These are phyloP conservation scores for Nesogale talazaci DNA, from an alignment of 2,113 vertebrate species.

Conservation along the genomic window DNA sequence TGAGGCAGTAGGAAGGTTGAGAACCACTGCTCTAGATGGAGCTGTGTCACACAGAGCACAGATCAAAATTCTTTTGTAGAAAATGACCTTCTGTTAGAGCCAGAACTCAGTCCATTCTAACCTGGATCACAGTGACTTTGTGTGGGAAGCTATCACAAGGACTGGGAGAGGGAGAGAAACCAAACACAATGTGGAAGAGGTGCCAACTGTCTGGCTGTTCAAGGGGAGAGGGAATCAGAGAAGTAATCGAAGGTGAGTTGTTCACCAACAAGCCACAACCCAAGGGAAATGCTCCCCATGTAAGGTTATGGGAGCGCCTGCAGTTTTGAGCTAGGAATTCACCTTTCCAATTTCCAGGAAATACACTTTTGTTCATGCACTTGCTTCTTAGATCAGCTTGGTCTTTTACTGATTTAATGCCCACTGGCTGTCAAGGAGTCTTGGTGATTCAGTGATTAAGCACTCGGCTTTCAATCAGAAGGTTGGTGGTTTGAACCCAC, in stretches of 20 bases:
- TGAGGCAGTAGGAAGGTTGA: too few species aligned
- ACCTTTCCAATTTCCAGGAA: neutral
- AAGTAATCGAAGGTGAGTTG: neutral
- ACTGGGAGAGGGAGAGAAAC: neutral
- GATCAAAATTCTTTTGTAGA: conserved; percentile 28
- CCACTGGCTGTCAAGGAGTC: conserved; percentile 28
- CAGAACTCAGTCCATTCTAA: neutral
- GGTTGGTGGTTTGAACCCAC: neutral
- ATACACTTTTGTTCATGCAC: neutral
- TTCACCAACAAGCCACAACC: neutral
- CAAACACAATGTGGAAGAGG: neutral
- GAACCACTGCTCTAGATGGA: neutral
- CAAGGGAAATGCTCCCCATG: neutral
- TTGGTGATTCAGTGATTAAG: neutral
- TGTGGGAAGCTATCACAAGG: neutral
- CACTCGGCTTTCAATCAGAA: neutral
- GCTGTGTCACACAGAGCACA: neutral
- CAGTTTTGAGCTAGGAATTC: neutral
- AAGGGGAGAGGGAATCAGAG: neutral
- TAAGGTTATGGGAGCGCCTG: neutral
- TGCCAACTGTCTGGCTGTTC: neutral
- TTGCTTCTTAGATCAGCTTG: neutral
- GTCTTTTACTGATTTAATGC: conserved; percentile 49
- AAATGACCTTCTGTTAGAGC: conserved; percentile 58
- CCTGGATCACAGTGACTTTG: neutral